These are phyloP conservation scores for Brachyhypopomus gauderio DNA, from an alignment of 2,113 vertebrate genomes.

Conservation along the genomic window DNA sequence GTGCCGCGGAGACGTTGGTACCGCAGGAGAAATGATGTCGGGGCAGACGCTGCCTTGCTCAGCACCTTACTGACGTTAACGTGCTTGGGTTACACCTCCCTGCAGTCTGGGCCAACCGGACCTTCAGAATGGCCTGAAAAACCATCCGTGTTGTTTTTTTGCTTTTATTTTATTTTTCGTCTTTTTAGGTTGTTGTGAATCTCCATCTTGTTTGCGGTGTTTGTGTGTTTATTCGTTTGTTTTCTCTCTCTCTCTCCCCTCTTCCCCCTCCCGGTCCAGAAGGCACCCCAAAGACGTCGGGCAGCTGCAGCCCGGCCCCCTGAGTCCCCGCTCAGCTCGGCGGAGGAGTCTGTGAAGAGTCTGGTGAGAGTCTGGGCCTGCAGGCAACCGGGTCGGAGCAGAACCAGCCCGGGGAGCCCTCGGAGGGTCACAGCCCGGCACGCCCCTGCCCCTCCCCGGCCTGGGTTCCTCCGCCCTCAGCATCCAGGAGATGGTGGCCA, in stretches of 20 bases:
- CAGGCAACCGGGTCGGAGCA: slow-evolving; percentile 73
- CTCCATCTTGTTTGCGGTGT: too few species aligned
- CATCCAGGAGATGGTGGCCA: slow-evolving; percentile 90
- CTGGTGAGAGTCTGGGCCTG: slow-evolving; percentile 78
- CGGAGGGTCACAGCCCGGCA: slow-evolving; percentile 77
- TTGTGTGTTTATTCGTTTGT: too few species aligned
- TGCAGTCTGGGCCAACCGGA: too few species aligned
- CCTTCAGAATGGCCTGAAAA: too few species aligned
- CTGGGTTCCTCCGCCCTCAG: slow-evolving; percentile 84
- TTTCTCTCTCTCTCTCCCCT: not conserved
- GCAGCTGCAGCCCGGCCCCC: slow-evolving; percentile 91
- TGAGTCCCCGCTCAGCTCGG: slow-evolving; percentile 86
- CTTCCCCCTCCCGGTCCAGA: slow-evolving; percentile 67
- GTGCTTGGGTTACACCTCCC: too few species aligned
- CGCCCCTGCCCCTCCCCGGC: slow-evolving; percentile 62
- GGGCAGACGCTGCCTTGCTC: too few species aligned
- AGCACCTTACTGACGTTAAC: too few species aligned
- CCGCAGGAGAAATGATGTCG: too few species aligned
- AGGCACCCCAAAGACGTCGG: slow-evolving; percentile 90
- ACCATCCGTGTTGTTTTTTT: too few species aligned
- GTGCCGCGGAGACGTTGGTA: too few species aligned
- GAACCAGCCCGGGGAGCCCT: slow-evolving; percentile 65
- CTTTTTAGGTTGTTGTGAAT: too few species aligned
- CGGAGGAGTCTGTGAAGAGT: slow-evolving; percentile 86
- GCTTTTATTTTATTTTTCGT: too few species aligned